Conservation (phyloP, 2,797 vertebrate species). For the Eurystomus glaucurus region DNA sequence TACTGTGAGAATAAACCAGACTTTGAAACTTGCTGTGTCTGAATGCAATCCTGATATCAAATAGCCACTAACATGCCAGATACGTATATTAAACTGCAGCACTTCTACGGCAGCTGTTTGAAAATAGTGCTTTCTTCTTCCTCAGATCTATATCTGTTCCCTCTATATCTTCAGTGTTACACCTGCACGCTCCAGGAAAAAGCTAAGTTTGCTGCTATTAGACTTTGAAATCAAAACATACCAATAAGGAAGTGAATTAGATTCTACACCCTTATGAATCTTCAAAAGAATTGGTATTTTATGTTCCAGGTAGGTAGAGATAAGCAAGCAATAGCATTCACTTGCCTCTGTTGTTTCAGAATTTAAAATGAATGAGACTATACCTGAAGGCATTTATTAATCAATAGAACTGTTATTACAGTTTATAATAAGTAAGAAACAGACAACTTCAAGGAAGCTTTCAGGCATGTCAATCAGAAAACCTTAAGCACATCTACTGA, state of each 20-base stretch:
- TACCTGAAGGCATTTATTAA: not conserved
- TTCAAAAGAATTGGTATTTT: not conserved
- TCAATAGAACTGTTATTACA: not conserved
- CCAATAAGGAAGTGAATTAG: not conserved
- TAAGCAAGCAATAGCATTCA: not conserved
- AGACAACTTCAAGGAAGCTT: not conserved
- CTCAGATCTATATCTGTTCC: slow-evolving; percentile 6
- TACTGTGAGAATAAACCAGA: not conserved
- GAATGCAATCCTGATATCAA: not conserved
- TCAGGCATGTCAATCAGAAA: not conserved
- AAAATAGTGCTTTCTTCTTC: not conserved
- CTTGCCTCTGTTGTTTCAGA: not conserved
- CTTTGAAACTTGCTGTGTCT: not conserved
- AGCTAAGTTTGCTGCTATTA: not conserved
- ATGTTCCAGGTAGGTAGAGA: not conserved
- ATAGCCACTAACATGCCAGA: not conserved
- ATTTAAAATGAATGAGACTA: not conserved
- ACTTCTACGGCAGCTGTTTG: not conserved
- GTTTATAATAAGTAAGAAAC: not conserved
- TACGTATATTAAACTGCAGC: not conserved
- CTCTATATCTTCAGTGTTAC: not conserved
- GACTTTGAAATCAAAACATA: slow-evolving; percentile 26
- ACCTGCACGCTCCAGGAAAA: not conserved
- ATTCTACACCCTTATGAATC: not conserved
- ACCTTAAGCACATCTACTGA: not conserved